Base-by-base conservation (phyloP, 2,888 invertebrate genomes). In the Lumbricus terrestris region DNA sequence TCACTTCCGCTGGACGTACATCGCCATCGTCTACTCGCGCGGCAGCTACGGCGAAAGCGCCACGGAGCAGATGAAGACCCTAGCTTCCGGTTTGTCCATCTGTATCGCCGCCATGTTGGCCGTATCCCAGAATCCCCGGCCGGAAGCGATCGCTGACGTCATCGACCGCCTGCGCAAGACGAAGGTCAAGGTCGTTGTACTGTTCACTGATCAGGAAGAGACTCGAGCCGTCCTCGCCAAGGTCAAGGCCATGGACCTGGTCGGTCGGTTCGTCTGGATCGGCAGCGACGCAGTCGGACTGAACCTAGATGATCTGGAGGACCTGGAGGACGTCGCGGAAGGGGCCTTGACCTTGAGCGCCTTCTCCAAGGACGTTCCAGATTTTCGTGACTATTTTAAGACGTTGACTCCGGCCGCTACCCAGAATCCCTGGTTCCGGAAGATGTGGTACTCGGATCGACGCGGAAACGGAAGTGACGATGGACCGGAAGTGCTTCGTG, bases 11-110 rank as follows among this genome's bases (percentile, higher is more conserved):
- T 97, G 97, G 97, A 97, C 96, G n/a, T 97, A 97, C 94, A 96
- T 97, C 89, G 97, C 97, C 89, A 96, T 96, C 33, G 96, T 97
- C 89, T 96, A 97, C 94, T 97, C 97, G 3, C 96, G 97, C 93
- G 97, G 97, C 20, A 92, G 93, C 47, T 94, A 93, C 90, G 94
- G 94, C 1, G 91, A 92, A n/a, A 92, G 93, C 54, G 93, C 93
- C 15, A 92, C 93, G n/a, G 92, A 92, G 85, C 89, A 90, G 33
- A 90, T 93, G 15, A 89, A 90, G 54, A 29, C 88, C 13, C 23
- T 91, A 6, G 91, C 93, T 15, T 29, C 90, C 13, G 35, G 90
- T 0, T 38, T 90, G 34, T 91, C 91, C 0, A 91, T 93, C 16
- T 94, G 94, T 85, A 92, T 93, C 47, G 93, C 93, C 20, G 92